Percentiles rank a stretch among this genome's conserved stretches.
Conservation (phyloP, 2,113 vertebrate species). For the Oreotrochilus melanogaster region DNA sequence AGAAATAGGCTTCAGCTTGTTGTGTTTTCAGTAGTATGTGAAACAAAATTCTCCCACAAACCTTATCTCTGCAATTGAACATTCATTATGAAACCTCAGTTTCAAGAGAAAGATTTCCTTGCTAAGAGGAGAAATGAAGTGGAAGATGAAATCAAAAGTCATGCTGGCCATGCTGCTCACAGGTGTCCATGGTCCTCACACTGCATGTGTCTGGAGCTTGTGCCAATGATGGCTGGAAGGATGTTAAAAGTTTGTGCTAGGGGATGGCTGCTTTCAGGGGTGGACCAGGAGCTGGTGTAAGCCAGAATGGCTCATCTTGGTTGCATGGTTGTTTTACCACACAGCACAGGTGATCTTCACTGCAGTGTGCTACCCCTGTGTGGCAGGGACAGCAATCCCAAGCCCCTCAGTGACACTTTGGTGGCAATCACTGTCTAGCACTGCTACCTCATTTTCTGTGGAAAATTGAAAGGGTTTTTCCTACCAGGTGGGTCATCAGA, state of each 20-base stretch:
- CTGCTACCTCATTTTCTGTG: not conserved
- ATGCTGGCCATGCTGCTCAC: rapidly evolving
- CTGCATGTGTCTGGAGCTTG: not conserved
- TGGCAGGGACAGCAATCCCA: not conserved
- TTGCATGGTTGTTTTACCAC: not conserved
- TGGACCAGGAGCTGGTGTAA: not conserved
- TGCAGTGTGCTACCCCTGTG: not conserved
- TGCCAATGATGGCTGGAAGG: not conserved
- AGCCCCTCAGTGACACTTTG: not conserved
- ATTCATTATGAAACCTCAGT: constrained; percentile 16
- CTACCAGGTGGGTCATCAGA: not conserved
- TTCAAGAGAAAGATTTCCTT: not conserved
- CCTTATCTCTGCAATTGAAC: not conserved
- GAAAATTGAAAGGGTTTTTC: not conserved
- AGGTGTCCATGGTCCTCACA: not conserved
- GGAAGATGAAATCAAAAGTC: not conserved
- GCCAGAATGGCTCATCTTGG: rapidly evolving
- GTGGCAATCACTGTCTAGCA: not conserved
- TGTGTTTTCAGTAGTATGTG: not conserved
- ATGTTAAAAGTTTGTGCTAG: not conserved
- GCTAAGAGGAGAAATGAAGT: not conserved
- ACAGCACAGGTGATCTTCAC: not conserved
- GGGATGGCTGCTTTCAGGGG: not conserved
- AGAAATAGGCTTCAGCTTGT: not conserved
- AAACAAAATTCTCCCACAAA: not conserved